Evolutionary conservation across 2,888 invertebrate species (phyloP).

Genomic region (Cephus pygmeus): DNA sequence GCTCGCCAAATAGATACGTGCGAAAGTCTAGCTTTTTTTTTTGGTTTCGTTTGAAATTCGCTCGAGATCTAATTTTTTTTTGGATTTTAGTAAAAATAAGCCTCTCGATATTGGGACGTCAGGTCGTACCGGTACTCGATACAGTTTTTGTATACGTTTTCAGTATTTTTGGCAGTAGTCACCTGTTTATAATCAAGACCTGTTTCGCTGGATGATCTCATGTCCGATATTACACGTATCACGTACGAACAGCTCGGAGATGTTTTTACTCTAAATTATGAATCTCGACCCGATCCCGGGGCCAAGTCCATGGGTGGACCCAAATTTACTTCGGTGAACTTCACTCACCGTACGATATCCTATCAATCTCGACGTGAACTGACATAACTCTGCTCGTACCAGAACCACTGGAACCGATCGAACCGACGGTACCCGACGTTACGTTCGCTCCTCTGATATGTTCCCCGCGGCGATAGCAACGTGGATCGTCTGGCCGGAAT

Average conservation of each 20-base stretch:
- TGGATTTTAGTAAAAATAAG: background rate
- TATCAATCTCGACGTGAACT: background rate
- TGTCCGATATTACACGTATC: no score
- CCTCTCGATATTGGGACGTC: background rate
- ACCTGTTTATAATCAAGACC: background rate
- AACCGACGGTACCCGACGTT: constrained; percentile 5
- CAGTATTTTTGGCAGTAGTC: background rate
- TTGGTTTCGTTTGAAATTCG: background rate
- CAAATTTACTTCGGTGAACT: background rate
- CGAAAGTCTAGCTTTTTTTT: no score
- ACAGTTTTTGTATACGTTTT: background rate
- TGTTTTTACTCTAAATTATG: background rate
- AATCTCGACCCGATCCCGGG: background rate
- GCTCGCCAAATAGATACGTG: background rate
- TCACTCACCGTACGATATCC: background rate
- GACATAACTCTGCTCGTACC: background rate
- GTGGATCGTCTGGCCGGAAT: constrained; percentile 17
- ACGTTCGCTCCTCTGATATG: constrained; percentile 20
- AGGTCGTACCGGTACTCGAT: background rate
- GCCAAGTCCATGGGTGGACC: background rate
- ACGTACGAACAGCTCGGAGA: background rate
- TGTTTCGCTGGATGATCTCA: no score
- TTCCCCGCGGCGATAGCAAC: constrained; percentile 14
- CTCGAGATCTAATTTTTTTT: background rate
- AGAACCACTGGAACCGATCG: background rate